Evolutionary conservation across 2,797 vertebrate species (phyloP).

Genomic region (Dipus sagitta): DNA sequence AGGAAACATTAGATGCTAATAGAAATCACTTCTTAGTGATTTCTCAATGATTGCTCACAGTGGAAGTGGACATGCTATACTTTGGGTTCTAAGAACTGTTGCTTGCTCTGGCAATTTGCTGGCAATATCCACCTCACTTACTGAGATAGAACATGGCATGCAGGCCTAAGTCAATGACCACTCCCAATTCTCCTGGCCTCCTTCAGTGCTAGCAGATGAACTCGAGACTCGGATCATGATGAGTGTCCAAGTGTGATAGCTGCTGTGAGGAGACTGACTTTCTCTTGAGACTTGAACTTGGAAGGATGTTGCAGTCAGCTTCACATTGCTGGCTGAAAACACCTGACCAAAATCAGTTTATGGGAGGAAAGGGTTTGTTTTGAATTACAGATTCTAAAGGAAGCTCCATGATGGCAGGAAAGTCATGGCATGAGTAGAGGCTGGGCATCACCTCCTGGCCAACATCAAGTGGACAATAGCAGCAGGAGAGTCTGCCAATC

Average conservation of each 20-base stretch:
- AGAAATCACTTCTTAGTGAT: background rate
- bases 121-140: background rate
- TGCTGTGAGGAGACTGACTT: background rate
- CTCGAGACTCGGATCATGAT: background rate
- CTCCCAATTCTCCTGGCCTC: background rate
- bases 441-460: no score
- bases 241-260: background rate
- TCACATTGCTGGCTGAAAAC: no score
- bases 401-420: no score
- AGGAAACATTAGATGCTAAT: background rate
- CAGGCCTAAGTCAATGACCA: background rate
- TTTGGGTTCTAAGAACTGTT: background rate
- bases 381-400: no score
- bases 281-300: background rate
- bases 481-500: no score
- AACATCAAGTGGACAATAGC: no score
- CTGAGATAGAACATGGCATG: background rate
- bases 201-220: background rate
- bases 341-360: no score
- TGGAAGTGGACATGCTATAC: background rate
- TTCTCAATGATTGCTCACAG: slow-evolving; percentile 43
- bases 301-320: background rate
- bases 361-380: no score
- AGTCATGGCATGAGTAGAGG: no score
- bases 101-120: background rate